These are phyloP conservation scores for Drosophila serrata DNA, from an alignment of 1,140 invertebrate genomes.

Conservation along the genomic window DNA sequence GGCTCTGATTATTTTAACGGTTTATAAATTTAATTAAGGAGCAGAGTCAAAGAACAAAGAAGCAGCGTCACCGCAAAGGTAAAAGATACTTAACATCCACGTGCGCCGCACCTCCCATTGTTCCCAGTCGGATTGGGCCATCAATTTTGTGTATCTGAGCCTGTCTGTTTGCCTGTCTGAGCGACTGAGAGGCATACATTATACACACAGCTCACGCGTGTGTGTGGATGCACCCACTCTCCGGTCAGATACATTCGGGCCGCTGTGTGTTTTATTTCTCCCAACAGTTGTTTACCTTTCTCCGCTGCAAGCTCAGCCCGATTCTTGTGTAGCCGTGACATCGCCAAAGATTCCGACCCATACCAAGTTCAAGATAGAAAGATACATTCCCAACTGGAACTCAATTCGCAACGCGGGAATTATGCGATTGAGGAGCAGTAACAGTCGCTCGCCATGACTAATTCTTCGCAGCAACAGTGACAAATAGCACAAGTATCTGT, in stretches of 20 bases:
- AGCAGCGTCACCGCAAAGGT: slow-evolving; percentile 44
- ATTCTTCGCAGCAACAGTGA: slow-evolving; percentile 38
- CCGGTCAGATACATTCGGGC: slow-evolving; percentile 51
- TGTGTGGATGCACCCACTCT: slow-evolving; percentile 71
- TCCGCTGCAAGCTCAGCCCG: slow-evolving; percentile 62
- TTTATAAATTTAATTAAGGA: slow-evolving; percentile 73
- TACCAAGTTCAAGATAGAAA: slow-evolving; percentile 60
- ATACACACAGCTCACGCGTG: slow-evolving; percentile 65
- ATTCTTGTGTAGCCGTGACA: slow-evolving; percentile 46
- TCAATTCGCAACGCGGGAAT: slow-evolving; percentile 41
- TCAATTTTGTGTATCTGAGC: slow-evolving; percentile 47
- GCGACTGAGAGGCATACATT: slow-evolving; percentile 61
- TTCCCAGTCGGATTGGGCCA: slow-evolving; percentile 14
- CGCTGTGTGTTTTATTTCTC: slow-evolving; percentile 37
- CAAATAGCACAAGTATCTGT: slow-evolving; percentile 43
- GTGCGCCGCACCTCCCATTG: slow-evolving; percentile 20
- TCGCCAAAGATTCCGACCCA: slow-evolving; percentile 38
- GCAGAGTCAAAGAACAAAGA: slow-evolving; percentile 52
- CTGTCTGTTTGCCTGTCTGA: slow-evolving; percentile 27
- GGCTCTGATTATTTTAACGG: slow-evolving; percentile 72
- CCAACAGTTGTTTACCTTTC: slow-evolving; percentile 58
- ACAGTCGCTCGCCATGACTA: slow-evolving; percentile 56
- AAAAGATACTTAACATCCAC: slow-evolving; percentile 41
- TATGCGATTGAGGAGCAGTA: slow-evolving; percentile 33
- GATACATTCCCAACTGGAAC: slow-evolving; percentile 31